A percentile compares a stretch with the other conserved stretches of the same genome.
Conservation (phyloP, 1,140 invertebrate genomes). For the Xylocopa sonorina region DNA sequence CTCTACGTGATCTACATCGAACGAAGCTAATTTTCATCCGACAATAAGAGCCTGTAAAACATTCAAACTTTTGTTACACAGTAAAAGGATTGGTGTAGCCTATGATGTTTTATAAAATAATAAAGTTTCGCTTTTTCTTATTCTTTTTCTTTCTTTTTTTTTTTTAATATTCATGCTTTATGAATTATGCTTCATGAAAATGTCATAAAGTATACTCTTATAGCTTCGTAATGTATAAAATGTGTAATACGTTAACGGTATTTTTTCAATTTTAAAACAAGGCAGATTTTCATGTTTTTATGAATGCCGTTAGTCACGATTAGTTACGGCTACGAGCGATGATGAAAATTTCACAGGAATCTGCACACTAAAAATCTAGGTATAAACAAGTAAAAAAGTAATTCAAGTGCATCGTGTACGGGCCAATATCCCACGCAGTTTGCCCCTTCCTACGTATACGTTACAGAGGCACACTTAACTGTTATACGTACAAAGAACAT, state of each 20-base stretch:
- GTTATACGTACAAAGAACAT: neutral
- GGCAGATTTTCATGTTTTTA: neutral
- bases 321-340: neutral
- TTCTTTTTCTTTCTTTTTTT: no score
- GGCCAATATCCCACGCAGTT: conserved; percentile 2
- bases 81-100: no score
- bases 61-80: no score
- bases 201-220: no score
- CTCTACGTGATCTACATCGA: neutral
- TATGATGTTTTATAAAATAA: no score
- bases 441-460: neutral
- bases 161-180: no score
- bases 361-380: neutral
- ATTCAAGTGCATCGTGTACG: conserved; percentile 7
- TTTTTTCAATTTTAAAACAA: neutral
- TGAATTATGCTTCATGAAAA: no score
- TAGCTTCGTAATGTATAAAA: no score
- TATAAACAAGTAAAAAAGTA: neutral
- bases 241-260: neutral
- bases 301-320: no score
- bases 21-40: neutral
- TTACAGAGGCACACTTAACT: neutral
- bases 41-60: no score
- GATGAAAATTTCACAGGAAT: neutral
- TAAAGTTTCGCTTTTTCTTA: no score